Evolutionary conservation across 1,140 invertebrate species (phyloP), one percentile per base, ranked within the genome.

Genomic region (Cydia strobilella): DNA sequence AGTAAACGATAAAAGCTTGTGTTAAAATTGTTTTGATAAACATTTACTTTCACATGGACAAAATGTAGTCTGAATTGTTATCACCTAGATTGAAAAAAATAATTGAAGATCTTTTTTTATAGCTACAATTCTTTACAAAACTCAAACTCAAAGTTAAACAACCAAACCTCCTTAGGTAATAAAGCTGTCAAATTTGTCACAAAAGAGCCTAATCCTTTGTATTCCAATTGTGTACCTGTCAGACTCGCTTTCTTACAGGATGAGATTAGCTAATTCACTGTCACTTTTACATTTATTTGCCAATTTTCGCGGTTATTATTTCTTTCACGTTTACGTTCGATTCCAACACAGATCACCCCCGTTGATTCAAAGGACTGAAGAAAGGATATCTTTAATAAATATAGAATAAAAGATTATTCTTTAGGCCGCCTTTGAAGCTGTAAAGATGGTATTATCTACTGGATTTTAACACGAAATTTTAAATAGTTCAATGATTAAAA

Each of bases 191-290:
- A 81, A 86, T 79, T 75, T 69, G 76, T 80, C 69, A 74, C 59
- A 74, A 76, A 69, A 65, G 59, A 35, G 78, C 79, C 80, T 83
- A 85, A 87, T 84, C 82, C 80, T 82, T 82, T 86, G 63, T 84
- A 80, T 87, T 74, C 76, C 20, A 63, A 85, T 88, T 85, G 82
- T 88, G 27, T 69, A 9, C 5, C 65, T 69, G 65, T 69, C 65
- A 69, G 6, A 39, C 15, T 69, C 20, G 7, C 27, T 69, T 69
- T 69, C 65, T 6, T 35, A n/a, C 9, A 20, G 15, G 31, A 42
- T 9, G 27, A 69, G 65, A 69, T 69, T 69, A 69, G 4, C 65
- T 69, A 15, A 39, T 59, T 69, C 65, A 69, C 65, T 39, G 25
- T 69, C 31, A 35, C 27, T 35, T 69, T 35, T 35, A 69, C 25